Conservation (phyloP, 2,888 invertebrate species). For the Hetaerina titia region DNA sequence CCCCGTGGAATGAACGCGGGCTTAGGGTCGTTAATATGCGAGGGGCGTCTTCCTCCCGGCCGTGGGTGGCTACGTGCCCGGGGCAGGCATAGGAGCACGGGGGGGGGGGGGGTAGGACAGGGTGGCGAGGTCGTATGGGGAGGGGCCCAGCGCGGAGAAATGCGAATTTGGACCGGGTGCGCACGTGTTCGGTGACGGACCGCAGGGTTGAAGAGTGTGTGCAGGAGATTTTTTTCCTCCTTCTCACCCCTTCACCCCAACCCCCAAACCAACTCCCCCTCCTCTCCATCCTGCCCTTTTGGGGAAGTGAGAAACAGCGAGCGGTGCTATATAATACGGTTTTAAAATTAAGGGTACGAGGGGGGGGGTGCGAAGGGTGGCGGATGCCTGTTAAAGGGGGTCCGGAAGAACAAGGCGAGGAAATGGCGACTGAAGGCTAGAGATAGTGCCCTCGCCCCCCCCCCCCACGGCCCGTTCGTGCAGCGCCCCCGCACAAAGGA, state of each 20-base stretch:
- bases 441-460: conserved; percentile 15
- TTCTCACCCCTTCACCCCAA: background rate
- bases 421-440: background rate
- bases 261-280: background rate
- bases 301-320: background rate
- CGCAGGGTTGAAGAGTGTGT: background rate
- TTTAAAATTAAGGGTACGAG: conserved; percentile 1
- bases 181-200: background rate
- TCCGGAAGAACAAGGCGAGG: background rate
- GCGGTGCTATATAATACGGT: background rate
- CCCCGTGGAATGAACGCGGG: background rate
- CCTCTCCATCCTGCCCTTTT: background rate
- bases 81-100: background rate
- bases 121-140: background rate
- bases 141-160: background rate
- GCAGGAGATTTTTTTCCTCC: too few species aligned
- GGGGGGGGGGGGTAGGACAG: background rate
- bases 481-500: background rate
- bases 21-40: background rate
- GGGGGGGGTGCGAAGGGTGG: background rate
- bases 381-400: background rate
- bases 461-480: background rate
- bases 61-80: background rate
- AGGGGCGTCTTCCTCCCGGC: background rate
- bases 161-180: background rate